A percentile compares a stretch with the other conserved stretches of the same genome.
Evolutionary conservation across 1,140 invertebrate genomes (phyloP).

Genomic region (Meteorus sp.): DNA sequence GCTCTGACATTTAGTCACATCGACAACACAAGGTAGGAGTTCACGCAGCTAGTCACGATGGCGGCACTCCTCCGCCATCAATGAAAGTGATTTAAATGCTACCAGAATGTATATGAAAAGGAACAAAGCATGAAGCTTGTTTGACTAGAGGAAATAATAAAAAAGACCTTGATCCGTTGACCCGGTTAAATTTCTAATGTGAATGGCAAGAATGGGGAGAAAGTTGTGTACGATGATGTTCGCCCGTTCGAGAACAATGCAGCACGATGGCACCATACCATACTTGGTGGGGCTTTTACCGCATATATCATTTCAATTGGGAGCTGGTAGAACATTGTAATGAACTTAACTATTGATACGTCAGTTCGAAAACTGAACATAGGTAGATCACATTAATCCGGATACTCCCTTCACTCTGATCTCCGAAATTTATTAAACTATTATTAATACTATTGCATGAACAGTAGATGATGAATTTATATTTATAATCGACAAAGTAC

Average conservation of each 20-base stretch:
- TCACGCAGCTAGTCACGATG: neutral
- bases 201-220: slow-evolving; percentile 26
- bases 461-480: neutral
- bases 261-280: too few relatives aligned
- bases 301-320: neutral
- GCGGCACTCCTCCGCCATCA: neutral
- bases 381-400: neutral
- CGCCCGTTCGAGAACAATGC: slow-evolving; percentile 28
- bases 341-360: neutral
- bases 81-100: neutral
- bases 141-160: neutral
- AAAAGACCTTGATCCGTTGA: slow-evolving; percentile 31
- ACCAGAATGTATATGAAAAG: neutral
- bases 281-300: too few relatives aligned
- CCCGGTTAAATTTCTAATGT: slow-evolving; percentile 22
- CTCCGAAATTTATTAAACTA: neutral
- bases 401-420: neutral
- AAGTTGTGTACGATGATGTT: too few relatives aligned
- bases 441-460: neutral
- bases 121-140: neutral
- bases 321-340: too few relatives aligned
- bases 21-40: neutral
- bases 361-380: neutral
- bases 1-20: neutral
- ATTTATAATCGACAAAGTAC: too few relatives aligned